These are phyloP conservation scores for Dyspetes luteomarginatus DNA, from an alignment of 2,888 invertebrate species.

Conservation along the genomic window DNA sequence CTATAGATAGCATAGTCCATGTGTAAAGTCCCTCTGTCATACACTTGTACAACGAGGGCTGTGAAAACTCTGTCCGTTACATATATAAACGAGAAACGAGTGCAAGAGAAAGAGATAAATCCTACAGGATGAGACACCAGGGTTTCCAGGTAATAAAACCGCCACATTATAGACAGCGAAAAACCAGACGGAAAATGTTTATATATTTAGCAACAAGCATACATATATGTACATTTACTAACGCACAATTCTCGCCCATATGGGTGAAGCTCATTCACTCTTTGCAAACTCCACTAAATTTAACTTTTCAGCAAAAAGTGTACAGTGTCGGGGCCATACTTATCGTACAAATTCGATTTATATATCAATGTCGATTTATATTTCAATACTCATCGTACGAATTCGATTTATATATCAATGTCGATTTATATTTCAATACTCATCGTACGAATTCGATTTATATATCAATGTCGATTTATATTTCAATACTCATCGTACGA, in stretches of 20 bases:
- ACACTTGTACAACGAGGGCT: neutral
- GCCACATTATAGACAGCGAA: slow-evolving; percentile 2
- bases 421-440: too few species aligned
- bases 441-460: too few species aligned
- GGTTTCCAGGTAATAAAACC: slow-evolving; percentile 6
- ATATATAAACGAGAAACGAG: slow-evolving; percentile 27
- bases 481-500: too few species aligned
- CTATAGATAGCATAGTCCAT: neutral
- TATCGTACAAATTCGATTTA: neutral
- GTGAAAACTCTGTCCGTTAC: slow-evolving; percentile 61
- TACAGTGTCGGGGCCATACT: neutral
- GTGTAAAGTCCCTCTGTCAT: slow-evolving; percentile 41
- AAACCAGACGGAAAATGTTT: slow-evolving; percentile 4
- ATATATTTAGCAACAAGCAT: too few species aligned
- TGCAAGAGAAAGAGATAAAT: neutral
- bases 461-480: too few species aligned
- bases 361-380: neutral
- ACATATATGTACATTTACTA: neutral
- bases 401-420: too few species aligned
- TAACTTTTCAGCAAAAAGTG: neutral
- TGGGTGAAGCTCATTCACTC: neutral
- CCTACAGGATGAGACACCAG: slow-evolving; percentile 2
- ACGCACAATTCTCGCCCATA: too few species aligned
- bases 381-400: too few species aligned
- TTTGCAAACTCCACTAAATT: neutral